Base-by-base conservation (phyloP, 2,113 vertebrate genomes). In the Psilopsiagon aymara region DNA sequence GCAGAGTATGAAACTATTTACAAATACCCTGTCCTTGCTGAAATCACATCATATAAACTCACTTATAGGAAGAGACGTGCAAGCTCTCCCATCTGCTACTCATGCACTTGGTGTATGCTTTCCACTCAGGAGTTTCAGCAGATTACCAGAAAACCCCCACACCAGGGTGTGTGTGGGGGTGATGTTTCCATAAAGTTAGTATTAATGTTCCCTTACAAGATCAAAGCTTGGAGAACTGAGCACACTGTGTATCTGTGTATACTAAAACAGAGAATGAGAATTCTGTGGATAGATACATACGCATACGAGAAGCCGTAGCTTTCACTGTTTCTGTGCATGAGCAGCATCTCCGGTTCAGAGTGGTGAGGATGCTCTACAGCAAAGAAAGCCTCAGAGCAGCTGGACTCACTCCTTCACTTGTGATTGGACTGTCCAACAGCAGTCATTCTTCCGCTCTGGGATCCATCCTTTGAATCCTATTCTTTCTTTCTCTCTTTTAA, bases 151-250 rank as follows among this genome's bases (percentile, higher is more conserved):
- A 96, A 96, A 97, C 94, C 84, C 63, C 89, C 76, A 69, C 80
- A 69, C 39, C 94, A 60, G 79, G 52, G 70, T 33, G 15, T 16
- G 86, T 47, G 88, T 15, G 35, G 89, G 71, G 86, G 60, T 66
- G 82, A 76, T 88, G 60, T 91, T 92, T 70, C 83, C 93, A 87
- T 83, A 81, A 91, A 94, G 97, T 94, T 91, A 92, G 28, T 82
- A 87, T 80, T 94, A 97, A 70, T 79, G 53, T 91, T 97, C 91
- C 90, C 96, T 97, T 97, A 74, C 95, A 97, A 96, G 95, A 96
- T 91, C 96, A 96, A 93, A 97, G 85, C 82, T 95, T 68, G 70
- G 64, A 77, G 86, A 96, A 37, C 74, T 75, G 76, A 92, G 73
- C 85, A 92, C 10, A 60, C 41, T 59, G 63, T 90, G 59, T 97